Evolutionary conservation across 2,797 vertebrate genomes (phyloP).

Genomic region (Parotocinclus haroldoi): DNA sequence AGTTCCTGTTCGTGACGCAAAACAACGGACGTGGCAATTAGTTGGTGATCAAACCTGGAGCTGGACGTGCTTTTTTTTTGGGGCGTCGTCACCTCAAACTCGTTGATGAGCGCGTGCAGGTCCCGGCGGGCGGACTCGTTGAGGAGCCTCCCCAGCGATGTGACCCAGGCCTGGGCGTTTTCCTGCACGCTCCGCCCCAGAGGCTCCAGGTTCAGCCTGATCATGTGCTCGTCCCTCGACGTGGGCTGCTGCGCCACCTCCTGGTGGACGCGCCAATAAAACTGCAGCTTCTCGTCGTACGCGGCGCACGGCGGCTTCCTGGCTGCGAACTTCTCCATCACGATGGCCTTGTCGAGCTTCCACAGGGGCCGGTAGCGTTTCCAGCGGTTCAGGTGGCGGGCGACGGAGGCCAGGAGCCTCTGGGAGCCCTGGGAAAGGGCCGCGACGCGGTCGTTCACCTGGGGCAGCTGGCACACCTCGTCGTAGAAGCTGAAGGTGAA

Average conservation of each 20-base stretch:
- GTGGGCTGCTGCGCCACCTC: slow-evolving; percentile 73
- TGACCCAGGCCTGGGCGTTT: slow-evolving; percentile 77
- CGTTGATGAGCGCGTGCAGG: slow-evolving; percentile 74
- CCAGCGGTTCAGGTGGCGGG: slow-evolving; percentile 77
- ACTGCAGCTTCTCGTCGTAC: slow-evolving; percentile 87
- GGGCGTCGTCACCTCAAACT: slow-evolving; percentile 77
- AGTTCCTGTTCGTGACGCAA: slow-evolving; percentile 75
- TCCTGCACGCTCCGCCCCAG: slow-evolving; percentile 74
- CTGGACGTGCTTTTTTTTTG: too few species aligned
- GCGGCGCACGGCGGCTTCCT: slow-evolving; percentile 75
- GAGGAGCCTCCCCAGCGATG: slow-evolving; percentile 79
- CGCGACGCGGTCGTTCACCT: slow-evolving; percentile 73
- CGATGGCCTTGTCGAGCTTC: slow-evolving; percentile 79
- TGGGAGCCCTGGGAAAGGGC: slow-evolving; percentile 79
- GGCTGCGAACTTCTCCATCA: slow-evolving; percentile 82
- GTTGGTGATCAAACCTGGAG: too few species aligned
- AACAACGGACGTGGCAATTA: too few species aligned
- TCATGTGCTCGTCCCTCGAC: slow-evolving; percentile 73
- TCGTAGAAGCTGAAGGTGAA: slow-evolving; percentile 78
- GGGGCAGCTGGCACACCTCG: slow-evolving; percentile 77
- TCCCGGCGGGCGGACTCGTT: slow-evolving; percentile 79
- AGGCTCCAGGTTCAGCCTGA: slow-evolving; percentile 79
- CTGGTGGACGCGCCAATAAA: slow-evolving; percentile 67
- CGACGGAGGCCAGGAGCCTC: slow-evolving; percentile 70
- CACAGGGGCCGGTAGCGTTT: slow-evolving; percentile 82